Evolutionary conservation across 2,888 invertebrate species (phyloP), one percentile per base, ranked within the genome.

Genomic region (Tribolium freemani): DNA sequence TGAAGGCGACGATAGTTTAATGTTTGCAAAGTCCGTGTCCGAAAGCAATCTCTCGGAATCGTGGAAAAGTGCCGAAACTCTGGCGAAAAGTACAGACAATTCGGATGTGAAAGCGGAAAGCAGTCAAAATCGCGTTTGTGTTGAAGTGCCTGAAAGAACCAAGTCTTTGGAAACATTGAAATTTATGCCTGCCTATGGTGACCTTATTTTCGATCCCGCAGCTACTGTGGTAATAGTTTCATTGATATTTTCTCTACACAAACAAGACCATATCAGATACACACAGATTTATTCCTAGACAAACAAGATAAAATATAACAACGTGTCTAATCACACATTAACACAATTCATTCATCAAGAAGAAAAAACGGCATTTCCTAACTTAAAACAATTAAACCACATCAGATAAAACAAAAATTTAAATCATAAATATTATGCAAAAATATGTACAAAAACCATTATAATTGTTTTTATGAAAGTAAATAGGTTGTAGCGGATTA

Each of bases 171-270:
- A 85, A 73, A 79, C 82, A 76, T 76, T 85, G 61, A 80, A 83
- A 76, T 80, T 81, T 71, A 87, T 86, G 86, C 84, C 86, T 26
- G 85, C 85, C 60, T 86, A 85, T 76, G 86, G 86, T 48, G 86
- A 86, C 75, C 79, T 87, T 50, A 84, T 86, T 71, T 72, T 85
- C 74, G 86, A 86, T 72, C 73, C 82, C 9, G 48, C 79, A 8
- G 57, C 74, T 53, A 71, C 77, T 16, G 58, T 78, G 83, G 83
- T 83, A 82, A 81, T 70, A 26, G 9, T 51, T 61, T 68, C 61
- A 54, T 67, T 48, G 13, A 30, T 44, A 38, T 57, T 57, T 16
- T 13, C 3, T 48, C 13, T 11, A 63, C 30, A 50, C 20, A 30
- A 56, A 30, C 30, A 44, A 16, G 16, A 16, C 44, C 44, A 16